phyloP scores from a whole-genome alignment of 2,113 vertebrate species.

The Silurus asotus region DNA sequence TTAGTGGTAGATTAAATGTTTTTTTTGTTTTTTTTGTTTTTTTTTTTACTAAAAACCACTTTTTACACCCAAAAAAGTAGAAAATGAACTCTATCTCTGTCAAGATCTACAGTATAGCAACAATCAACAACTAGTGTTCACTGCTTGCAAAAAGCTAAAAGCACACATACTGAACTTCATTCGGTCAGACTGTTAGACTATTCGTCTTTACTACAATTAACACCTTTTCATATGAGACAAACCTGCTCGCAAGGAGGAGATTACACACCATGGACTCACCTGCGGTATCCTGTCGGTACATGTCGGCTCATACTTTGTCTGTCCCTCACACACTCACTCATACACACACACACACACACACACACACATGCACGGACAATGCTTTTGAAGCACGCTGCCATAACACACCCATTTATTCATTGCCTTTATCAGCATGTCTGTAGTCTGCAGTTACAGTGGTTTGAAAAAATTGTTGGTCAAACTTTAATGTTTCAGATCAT shows the following conservation, averaged over 20 bases:
- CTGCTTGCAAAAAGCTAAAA: neutral
- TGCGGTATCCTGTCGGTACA: slow-evolving; percentile 17
- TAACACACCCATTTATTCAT: neutral
- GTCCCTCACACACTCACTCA: neutral
- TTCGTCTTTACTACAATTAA: neutral
- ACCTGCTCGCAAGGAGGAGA: neutral
- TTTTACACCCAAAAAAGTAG: neutral
- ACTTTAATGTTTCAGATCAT: too few relatives aligned
- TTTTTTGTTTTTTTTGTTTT: neutral
- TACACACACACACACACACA: neutral
- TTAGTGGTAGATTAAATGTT: neutral
- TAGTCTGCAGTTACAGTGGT: too few relatives aligned
- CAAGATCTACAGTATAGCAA: neutral
- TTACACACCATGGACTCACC: slow-evolving; percentile 1
- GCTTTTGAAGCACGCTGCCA: neutral
- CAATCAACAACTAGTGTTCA: neutral
- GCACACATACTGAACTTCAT: neutral
- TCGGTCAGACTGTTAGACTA: neutral
- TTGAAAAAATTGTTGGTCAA: too few relatives aligned
- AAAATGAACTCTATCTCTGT: neutral
- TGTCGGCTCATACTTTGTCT: slow-evolving; percentile 11
- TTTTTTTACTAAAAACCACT: neutral
- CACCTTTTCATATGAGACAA: neutral
- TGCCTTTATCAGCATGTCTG: neutral
- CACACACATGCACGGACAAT: neutral